Conservation (phyloP, 1,140 invertebrate species). For the Orussus abietinus region DNA sequence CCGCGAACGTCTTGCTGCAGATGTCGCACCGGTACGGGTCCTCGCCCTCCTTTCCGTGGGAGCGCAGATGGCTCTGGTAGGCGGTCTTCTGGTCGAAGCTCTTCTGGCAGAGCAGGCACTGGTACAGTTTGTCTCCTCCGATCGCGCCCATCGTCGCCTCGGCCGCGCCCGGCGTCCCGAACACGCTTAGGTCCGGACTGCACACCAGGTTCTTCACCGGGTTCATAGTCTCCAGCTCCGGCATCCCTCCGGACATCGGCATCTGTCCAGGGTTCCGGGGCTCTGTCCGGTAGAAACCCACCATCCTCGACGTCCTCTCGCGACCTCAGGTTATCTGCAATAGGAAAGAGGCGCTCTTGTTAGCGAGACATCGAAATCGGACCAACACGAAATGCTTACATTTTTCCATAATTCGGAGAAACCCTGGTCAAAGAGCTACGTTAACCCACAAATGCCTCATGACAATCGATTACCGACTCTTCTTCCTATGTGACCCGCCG, state of each 20-base stretch:
- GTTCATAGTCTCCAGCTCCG: constrained; percentile 3
- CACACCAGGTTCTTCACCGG: constrained; percentile 4
- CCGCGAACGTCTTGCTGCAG: constrained; percentile 88
- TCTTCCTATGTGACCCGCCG: not conserved
- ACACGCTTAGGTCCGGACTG: constrained; percentile 41
- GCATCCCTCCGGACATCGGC: constrained; percentile 6
- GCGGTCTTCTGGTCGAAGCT: constrained; percentile 59
- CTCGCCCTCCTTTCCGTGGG: constrained; percentile 59
- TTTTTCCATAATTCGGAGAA: not conserved
- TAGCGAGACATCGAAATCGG: not conserved
- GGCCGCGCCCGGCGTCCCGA: constrained; percentile 21
- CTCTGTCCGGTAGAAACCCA: constrained; percentile 35
- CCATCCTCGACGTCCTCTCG: constrained; percentile 27
- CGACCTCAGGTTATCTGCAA: constrained; percentile 17
- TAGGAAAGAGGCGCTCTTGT: not conserved
- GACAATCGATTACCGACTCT: not conserved
- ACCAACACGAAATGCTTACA: not conserved
- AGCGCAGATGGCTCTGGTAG: constrained; percentile 59
- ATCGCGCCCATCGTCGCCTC: too few species aligned
- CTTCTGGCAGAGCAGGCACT: constrained; percentile 60
- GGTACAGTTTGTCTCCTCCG: constrained; percentile 40
- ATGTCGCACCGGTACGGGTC: constrained; percentile 86
- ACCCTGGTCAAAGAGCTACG: too few species aligned
- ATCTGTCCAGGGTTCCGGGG: constrained; percentile 15
- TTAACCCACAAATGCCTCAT: not conserved